Conservation (phyloP, 2,888 invertebrate genomes). For the Tipula helvola region DNA sequence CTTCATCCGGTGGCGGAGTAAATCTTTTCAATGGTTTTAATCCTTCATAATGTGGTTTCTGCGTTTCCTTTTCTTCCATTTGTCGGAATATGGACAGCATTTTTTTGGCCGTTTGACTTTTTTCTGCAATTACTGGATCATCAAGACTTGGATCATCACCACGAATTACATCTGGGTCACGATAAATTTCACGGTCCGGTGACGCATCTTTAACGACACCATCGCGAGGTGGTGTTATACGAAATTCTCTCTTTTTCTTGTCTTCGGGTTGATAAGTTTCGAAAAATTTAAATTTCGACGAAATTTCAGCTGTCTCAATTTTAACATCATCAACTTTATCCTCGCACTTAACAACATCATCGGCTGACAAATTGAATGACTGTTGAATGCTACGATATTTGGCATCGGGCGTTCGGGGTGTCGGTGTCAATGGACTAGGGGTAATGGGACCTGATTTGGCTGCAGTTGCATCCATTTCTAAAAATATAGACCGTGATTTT, state of each 20-base stretch:
- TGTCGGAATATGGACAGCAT: conserved; percentile 83
- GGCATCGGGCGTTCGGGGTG: conserved; percentile 14
- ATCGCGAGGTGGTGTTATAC: conserved; percentile 81
- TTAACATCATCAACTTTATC: conserved; percentile 64
- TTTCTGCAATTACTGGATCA: conserved; percentile 38
- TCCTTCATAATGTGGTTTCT: conserved; percentile 33
- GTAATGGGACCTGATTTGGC: conserved; percentile 30
- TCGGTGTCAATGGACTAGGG: conserved; percentile 13
- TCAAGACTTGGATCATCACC: conserved; percentile 43
- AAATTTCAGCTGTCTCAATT: conserved; percentile 70
- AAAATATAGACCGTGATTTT: conserved; percentile 73
- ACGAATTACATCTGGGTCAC: conserved; percentile 59
- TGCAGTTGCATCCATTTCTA: conserved; percentile 65
- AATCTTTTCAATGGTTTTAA: conserved; percentile 79
- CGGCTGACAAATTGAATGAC: conserved; percentile 15
- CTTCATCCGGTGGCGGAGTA: conserved; percentile 73
- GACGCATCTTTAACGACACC: conserved; percentile 45
- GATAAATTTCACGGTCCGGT: conserved; percentile 49
- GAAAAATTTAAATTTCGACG: conserved; percentile 81
- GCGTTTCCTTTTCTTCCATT: conserved; percentile 61
- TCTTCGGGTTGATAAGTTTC: conserved; percentile 70
- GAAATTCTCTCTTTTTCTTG: conserved; percentile 56
- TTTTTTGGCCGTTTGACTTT: conserved; percentile 62
- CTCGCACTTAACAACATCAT: conserved; percentile 56
- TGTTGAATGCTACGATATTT: conserved; percentile 13